Evolutionary conservation across 2,113 vertebrate genomes (phyloP).

Genomic region (Poeciliopsis retropinna): DNA sequence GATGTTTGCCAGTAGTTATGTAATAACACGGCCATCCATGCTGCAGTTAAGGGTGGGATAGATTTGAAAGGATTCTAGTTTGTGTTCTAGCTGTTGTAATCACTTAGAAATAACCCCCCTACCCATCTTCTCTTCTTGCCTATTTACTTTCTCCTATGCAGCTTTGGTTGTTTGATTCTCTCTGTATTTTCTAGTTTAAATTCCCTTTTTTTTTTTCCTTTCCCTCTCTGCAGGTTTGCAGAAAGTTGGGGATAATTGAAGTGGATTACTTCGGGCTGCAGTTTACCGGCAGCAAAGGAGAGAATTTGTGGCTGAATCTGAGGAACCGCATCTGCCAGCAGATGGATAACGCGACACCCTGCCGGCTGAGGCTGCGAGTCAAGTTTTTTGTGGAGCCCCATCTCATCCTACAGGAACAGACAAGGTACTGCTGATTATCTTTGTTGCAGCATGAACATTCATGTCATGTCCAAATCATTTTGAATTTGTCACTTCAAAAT

Average conservation of each 20-base stretch:
- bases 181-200: neutral
- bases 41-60: neutral
- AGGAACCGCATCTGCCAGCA: constrained; percentile 98
- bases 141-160: too few species aligned
- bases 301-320: constrained; percentile 97
- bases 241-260: constrained; percentile 95
- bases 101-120: neutral
- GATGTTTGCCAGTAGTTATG: constrained; percentile 50
- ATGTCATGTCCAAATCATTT: neutral
- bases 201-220: constrained; percentile 9
- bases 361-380: constrained; percentile 90
- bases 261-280: constrained; percentile 98
- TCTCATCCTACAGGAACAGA: constrained; percentile 97
- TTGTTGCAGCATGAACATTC: neutral
- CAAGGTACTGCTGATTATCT: constrained; percentile 81
- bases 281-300: constrained; percentile 94
- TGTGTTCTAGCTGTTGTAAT: neutral
- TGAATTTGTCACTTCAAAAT: neutral
- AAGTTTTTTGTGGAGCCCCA: constrained; percentile 99
- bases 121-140: too few species aligned
- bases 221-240: constrained; percentile 86
- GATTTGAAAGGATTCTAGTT: neutral
- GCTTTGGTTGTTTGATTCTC: neutral
- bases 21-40: constrained; percentile 35
- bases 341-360: constrained; percentile 94